Evolutionary conservation across 2,888 invertebrate genomes (phyloP).

Genomic region (Pseudoips prasinana): DNA sequence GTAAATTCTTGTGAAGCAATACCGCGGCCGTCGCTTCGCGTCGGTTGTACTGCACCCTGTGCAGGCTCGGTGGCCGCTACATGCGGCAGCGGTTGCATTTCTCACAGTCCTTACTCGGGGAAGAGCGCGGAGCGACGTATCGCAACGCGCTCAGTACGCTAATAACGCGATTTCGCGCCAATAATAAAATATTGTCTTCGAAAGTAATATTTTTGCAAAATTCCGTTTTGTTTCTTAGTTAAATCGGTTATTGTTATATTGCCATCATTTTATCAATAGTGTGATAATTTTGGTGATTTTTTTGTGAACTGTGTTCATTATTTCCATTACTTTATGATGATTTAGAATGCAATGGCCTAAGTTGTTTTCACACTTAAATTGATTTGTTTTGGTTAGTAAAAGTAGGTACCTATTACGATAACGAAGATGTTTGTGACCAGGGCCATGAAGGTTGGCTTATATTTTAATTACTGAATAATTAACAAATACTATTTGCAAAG

Average conservation of each 20-base stretch:
- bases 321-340: slow-evolving; percentile 3
- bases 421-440: slow-evolving; percentile 8
- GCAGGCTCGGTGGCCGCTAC: slow-evolving; percentile 11
- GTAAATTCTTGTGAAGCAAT: slow-evolving; percentile 7
- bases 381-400: slow-evolving; percentile 9
- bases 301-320: slow-evolving; percentile 18
- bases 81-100: slow-evolving; percentile 6
- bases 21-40: slow-evolving; percentile 7
- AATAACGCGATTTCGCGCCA: slow-evolving; percentile 45
- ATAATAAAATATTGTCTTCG: slow-evolving; percentile 22
- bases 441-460: slow-evolving; percentile 3
- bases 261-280: slow-evolving; percentile 21
- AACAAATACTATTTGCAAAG: too few species aligned
- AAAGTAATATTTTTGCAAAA: slow-evolving; percentile 18
- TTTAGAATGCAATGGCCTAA: too few species aligned
- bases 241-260: slow-evolving; percentile 12
- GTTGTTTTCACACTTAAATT: slow-evolving; percentile 2
- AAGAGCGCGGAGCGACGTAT: slow-evolving; percentile 59
- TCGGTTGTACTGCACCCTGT: background rate
- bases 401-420: slow-evolving; percentile 4
- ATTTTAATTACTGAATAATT: too few species aligned
- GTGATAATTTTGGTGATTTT: slow-evolving; percentile 14
- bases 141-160: slow-evolving; percentile 33
- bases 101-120: slow-evolving; percentile 50
- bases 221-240: slow-evolving; percentile 4